Evolutionary conservation across 2,888 invertebrate species (phyloP), one percentile per base, ranked within the genome.

Genomic region (Hydropsyche betteni): DNA sequence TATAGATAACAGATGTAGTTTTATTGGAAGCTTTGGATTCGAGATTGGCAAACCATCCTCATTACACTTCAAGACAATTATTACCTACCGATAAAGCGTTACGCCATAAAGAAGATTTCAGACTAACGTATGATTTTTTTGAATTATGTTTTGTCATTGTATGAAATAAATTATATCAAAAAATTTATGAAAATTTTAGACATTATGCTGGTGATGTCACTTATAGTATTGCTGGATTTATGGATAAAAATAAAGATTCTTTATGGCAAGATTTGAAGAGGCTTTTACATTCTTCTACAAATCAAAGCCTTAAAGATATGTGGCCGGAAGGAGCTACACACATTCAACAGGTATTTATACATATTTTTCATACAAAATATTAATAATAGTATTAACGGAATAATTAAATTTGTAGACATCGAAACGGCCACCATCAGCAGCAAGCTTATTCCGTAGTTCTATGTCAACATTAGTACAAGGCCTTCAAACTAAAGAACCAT

Each of bases 201-300:
- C 99, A 99, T 84, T 99, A 99, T 84, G 99, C 99, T 0, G 99
- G 99, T 4, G 96, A 98, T 82, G 99, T 99, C 38, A 94, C 94
- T 12, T 99, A 99, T 87, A 91, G 91, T 74, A 90, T 97, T 16
- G 88, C 89, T 12, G 97, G 97, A 0, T 99, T 99, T 87, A 90
- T 99, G 85, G 98, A 99, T 85, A 99, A 99, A 87, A 99, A 99
- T 87, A 96, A 94, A 85, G 99, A 99, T 84, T 94, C 95, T 0
- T 88, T 99, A 69, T 99, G 96, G 88, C 98, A 98, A 88, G 98
- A 99, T 86, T 95, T 99, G 82, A 99, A 98, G 87, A 88, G 99
- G 38, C 87, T 99, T 75, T 88, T 98, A 80, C 97, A 91, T 85
- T 92, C 93, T 82, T 97, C 97, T 69, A 88, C 87, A 75, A 94